phyloP scores from a whole-genome alignment of 2,113 vertebrate genomes.

The Atractosteus spatula region DNA sequence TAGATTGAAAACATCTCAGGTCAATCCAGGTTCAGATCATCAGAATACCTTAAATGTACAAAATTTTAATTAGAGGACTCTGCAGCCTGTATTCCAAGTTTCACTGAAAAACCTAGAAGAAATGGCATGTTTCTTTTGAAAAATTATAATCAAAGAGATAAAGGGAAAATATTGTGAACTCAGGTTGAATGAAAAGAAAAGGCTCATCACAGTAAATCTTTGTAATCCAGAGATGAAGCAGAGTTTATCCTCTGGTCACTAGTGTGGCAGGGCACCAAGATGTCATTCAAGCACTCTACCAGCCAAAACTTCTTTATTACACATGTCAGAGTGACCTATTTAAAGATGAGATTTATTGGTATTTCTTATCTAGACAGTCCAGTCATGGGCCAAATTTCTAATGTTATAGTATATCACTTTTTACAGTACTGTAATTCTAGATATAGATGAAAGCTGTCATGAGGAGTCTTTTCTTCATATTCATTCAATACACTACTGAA shows the following conservation, averaged over 20 bases:
- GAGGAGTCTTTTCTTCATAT: conserved; percentile 43
- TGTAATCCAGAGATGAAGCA: conserved; percentile 47
- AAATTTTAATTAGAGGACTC: conserved; percentile 47
- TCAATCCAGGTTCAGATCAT: background rate
- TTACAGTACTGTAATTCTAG: conserved; percentile 31
- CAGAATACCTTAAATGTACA: conserved; percentile 40
- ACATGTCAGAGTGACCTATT: conserved; percentile 70
- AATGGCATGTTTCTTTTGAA: conserved; percentile 27
- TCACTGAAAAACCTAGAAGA: conserved; percentile 40
- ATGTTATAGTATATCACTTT: conserved; percentile 57
- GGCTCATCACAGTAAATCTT: conserved; percentile 42
- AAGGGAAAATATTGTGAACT: background rate
- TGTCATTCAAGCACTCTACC: conserved; percentile 61
- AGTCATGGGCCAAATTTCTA: conserved; percentile 70
- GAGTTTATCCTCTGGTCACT: conserved; percentile 54
- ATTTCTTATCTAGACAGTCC: conserved; percentile 67
- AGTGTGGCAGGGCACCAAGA: conserved; percentile 54
- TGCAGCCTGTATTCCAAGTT: conserved; percentile 31
- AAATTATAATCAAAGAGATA: conserved; percentile 31
- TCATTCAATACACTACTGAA: conserved; percentile 5
- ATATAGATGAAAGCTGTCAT: conserved; percentile 40
- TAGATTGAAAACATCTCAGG: conserved; percentile 18
- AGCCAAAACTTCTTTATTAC: conserved; percentile 68
- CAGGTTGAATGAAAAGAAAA: conserved; percentile 22
- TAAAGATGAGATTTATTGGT: conserved; percentile 67